A percentile compares a stretch with the other conserved stretches of the same genome.
These are phyloP conservation scores for Ennomos fuscantarius DNA, from an alignment of 2,888 invertebrate genomes.

Conservation along the genomic window DNA sequence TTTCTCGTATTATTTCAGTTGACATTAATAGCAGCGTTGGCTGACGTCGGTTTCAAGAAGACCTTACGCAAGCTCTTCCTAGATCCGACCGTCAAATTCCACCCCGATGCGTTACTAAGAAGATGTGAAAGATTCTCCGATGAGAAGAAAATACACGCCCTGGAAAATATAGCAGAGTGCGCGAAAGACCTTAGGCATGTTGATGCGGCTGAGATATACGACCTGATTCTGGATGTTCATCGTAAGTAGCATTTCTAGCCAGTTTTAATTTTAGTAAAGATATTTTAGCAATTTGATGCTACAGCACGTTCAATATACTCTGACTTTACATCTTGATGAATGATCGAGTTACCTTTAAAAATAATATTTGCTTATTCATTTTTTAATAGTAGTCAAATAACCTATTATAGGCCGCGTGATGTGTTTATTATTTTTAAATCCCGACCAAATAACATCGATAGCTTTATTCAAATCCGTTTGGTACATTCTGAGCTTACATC, in stretches of 20 bases:
- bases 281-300: too few species aligned
- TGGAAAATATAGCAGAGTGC: conserved; percentile 67
- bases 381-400: too few species aligned
- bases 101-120: conserved; percentile 78
- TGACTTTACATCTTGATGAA: too few species aligned
- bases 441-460: too few species aligned
- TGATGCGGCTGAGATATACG: conserved; percentile 69
- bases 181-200: conserved; percentile 63
- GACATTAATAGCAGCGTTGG: conserved; percentile 79
- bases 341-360: too few species aligned
- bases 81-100: conserved; percentile 82
- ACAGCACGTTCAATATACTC: too few species aligned
- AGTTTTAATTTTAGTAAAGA: too few species aligned
- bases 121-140: conserved; percentile 80
- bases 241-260: conserved; percentile 64
- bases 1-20: conserved; percentile 54
- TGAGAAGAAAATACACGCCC: conserved; percentile 64
- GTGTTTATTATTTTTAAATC: not conserved
- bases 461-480: too few species aligned
- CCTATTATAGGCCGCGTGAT: too few species aligned
- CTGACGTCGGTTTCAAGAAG: conserved; percentile 82
- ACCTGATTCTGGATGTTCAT: conserved; percentile 77
- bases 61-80: conserved; percentile 77
- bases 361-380: too few species aligned
- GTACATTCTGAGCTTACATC: too few species aligned